phyloP scores from a whole-genome alignment of 2,888 invertebrate species.

The Philonicus albiceps region DNA sequence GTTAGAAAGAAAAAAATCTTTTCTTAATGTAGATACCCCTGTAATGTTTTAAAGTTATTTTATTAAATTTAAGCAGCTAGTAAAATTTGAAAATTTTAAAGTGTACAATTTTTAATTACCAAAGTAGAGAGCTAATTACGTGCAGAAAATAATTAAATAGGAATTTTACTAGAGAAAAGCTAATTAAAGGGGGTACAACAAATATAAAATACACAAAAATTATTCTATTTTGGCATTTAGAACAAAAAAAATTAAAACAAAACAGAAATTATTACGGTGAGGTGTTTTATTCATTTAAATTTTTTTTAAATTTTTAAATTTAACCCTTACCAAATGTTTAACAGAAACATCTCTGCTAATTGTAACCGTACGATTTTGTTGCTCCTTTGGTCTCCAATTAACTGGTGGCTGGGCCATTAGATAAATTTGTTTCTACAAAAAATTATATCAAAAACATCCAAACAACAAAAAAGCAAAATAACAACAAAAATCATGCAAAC shows the following conservation, averaged over 20 bases:
- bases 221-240: neutral
- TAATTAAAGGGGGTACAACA: too few species aligned
- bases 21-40: too few species aligned
- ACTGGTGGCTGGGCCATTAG: constrained; percentile 46
- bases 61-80: too few species aligned
- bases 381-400: constrained; percentile 43
- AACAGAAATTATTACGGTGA: too few species aligned
- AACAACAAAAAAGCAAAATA: constrained; percentile 32
- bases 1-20: too few species aligned
- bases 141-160: too few species aligned
- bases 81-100: too few species aligned
- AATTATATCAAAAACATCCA: constrained; percentile 6
- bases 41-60: neutral
- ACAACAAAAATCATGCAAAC: neutral
- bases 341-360: constrained; percentile 49
- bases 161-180: too few species aligned
- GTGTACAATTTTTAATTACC: too few species aligned
- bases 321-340: constrained; percentile 52
- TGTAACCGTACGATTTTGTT: constrained; percentile 7
- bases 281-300: too few species aligned
- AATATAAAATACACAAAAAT: neutral
- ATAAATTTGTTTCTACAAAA: constrained; percentile 49
- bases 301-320: neutral
- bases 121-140: too few species aligned
- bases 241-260: too few species aligned